Evolutionary conservation across 2,113 vertebrate species (phyloP), one percentile per base, ranked within the genome.

Genomic region (Spea multiplicata): DNA sequence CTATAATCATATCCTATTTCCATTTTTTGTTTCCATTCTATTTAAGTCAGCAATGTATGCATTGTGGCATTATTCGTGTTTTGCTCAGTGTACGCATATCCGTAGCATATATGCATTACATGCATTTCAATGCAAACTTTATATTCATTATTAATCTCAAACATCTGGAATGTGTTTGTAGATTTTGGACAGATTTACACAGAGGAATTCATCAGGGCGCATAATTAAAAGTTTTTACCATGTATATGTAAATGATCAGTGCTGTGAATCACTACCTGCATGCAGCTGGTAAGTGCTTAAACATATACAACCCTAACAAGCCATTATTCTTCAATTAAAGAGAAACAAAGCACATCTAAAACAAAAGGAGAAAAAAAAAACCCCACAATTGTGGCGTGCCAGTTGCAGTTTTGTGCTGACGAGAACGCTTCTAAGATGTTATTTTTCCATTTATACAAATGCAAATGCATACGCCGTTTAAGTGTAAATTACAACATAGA

Each of bases 111-210:
- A 53, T 53, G 50, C 10, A 53, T 52, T 59, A 4, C 55, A 13
- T 59, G 12, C 12, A 59, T 59, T 59, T 59, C 8, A 59, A 59
- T 13, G 55, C 55, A 59, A 59, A 4, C 55, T 59, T 12, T 59
- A 4, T 13, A 59, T 76, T 59, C 52, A 76, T 76, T 75, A 75
- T 75, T 76, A 76, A 76, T 76, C 14, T 4, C 50, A 16, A 76
- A 76, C 65, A 76, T 76, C 66, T 77, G 75, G 66, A 77, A 71
- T 13, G 46, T 77, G 55, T 61, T 70, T 70, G 67, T 70, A 70
- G 55, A 49, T 70, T 70, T 76, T 49, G 53, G 67, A 12, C 61
- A 44, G 75, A 61, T 62, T 61, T 70, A 16, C 75, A 70, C 55
- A 50, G 48, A 62, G 67, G 67, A 77, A 71, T 77, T 77, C 46